Evolutionary conservation across 2,797 vertebrate genomes (phyloP).

Genomic region (Lutra lutra): DNA sequence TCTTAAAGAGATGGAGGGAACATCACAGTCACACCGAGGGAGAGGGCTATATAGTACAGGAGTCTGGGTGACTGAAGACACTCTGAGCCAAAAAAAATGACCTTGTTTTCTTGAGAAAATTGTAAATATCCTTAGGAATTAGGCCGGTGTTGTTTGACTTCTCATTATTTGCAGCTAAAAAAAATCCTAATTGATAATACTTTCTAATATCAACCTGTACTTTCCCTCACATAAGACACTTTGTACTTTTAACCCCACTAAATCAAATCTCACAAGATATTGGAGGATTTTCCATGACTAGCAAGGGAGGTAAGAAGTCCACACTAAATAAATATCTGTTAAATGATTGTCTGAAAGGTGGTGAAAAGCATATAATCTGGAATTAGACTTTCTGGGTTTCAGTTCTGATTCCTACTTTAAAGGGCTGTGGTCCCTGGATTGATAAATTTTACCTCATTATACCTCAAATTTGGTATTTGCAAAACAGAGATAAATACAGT

Average conservation of each 20-base stretch:
- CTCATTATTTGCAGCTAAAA: not conserved
- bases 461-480: not conserved
- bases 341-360: not conserved
- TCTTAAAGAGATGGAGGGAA: not conserved
- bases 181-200: not conserved
- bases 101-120: not conserved
- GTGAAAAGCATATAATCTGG: not conserved
- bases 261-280: not conserved
- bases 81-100: not conserved
- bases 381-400: not conserved
- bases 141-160: not conserved
- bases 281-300: not conserved
- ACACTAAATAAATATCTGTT: not conserved
- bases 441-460: not conserved
- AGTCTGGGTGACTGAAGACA: not conserved
- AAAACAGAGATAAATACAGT: not conserved
- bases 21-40: not conserved
- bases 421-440: not conserved
- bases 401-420: not conserved
- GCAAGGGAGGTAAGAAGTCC: not conserved
- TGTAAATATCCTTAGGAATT: not conserved
- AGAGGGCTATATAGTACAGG: not conserved
- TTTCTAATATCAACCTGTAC: not conserved
- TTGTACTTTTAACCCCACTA: not conserved
- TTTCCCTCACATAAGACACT: not conserved